phyloP scores from a whole-genome alignment of 1,140 invertebrate species.

The Pseudomyrmex cubaensis region DNA sequence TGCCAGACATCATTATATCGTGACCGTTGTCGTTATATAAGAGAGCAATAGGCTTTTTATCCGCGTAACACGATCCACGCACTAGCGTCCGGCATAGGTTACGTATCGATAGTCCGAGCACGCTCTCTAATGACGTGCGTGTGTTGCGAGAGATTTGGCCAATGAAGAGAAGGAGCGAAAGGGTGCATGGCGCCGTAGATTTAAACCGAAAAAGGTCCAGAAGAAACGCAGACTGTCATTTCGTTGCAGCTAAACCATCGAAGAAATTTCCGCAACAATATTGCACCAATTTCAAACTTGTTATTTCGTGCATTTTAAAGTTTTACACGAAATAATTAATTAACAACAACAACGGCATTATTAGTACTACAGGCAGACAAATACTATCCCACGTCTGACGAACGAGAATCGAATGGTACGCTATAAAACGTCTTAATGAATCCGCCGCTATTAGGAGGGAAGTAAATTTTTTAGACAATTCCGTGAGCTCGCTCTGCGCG shows the following conservation, averaged over 20 bases:
- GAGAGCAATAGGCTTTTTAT: constrained; percentile 80
- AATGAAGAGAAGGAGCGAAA: constrained; percentile 77
- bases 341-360: not conserved
- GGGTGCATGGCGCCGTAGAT: constrained; percentile 66
- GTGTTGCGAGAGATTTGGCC: constrained; percentile 83
- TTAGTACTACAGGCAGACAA: not conserved
- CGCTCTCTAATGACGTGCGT: constrained; percentile 83
- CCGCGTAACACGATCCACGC: constrained; percentile 79
- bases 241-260: constrained; percentile 15
- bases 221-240: constrained; percentile 43
- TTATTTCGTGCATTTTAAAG: constrained; percentile 6
- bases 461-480: constrained; percentile 49
- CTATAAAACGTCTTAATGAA: constrained; percentile 36
- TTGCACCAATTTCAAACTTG: constrained; percentile 10
- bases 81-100: constrained; percentile 78
- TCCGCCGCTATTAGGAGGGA: not conserved
- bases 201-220: constrained; percentile 68
- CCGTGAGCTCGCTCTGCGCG: not conserved
- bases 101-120: constrained; percentile 80
- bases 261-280: constrained; percentile 14
- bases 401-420: not conserved
- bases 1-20: constrained; percentile 61
- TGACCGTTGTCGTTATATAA: constrained; percentile 59
- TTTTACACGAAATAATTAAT: constrained; percentile 16
- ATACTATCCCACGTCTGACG: not conserved